phyloP scores from a whole-genome alignment of 2,888 invertebrate species.

The Synanthedon vespiformis region DNA sequence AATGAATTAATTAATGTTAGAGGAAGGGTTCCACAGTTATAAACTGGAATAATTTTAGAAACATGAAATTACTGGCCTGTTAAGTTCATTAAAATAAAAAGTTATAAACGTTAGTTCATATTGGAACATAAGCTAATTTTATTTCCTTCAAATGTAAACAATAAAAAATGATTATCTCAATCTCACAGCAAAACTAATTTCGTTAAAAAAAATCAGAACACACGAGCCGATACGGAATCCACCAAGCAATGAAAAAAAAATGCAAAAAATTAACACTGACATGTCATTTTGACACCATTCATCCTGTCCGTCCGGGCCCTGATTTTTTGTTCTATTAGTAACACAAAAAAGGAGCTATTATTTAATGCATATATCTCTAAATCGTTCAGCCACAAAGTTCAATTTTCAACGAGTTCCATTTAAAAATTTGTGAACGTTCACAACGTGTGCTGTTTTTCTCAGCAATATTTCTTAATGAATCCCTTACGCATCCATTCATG shows the following conservation, averaged over 20 bases:
- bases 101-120: too few species aligned
- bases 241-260: conserved; percentile 23
- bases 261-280: conserved; percentile 54
- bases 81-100: too few species aligned
- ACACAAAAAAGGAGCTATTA: not conserved
- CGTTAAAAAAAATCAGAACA: not conserved
- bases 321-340: conserved; percentile 15
- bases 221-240: conserved; percentile 9
- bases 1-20: too few species aligned
- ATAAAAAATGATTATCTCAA: conserved; percentile 14
- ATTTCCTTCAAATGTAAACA: too few species aligned
- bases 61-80: too few species aligned
- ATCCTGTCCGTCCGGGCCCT: conserved; percentile 46
- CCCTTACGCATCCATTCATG: conserved; percentile 57
- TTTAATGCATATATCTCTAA: not conserved
- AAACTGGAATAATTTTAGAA: too few species aligned
- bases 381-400: not conserved
- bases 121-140: too few species aligned
- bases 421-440: not conserved
- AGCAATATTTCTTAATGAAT: conserved; percentile 59
- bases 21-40: too few species aligned
- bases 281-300: conserved; percentile 68
- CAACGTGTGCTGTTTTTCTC: conserved; percentile 30
- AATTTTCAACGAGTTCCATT: not conserved
- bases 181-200: conserved; percentile 1